These are phyloP conservation scores for Pseudococcus longispinus DNA, from an alignment of 2,888 invertebrate genomes.

Conservation along the genomic window DNA sequence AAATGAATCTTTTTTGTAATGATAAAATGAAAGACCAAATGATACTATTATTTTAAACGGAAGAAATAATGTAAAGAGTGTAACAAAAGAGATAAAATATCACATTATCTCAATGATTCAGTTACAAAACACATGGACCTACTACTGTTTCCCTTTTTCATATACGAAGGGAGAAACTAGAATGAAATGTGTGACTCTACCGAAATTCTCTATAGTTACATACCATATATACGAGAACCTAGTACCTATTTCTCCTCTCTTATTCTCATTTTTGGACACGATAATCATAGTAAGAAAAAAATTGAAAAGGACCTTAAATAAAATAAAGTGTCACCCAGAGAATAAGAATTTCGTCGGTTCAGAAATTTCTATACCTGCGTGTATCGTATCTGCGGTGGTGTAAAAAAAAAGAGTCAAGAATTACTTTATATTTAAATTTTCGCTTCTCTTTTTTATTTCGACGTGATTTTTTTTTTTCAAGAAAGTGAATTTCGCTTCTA, in stretches of 20 bases:
- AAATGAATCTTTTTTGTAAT: neutral
- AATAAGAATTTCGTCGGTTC: neutral
- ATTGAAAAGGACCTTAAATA: neutral
- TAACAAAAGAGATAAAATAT: slow-evolving; percentile 1
- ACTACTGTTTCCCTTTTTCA: neutral
- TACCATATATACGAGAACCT: neutral
- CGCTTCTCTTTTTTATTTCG: neutral
- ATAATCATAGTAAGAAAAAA: neutral
- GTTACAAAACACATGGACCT: neutral
- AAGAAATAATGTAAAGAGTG: neutral
- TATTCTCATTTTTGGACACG: neutral
- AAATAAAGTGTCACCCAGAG: neutral
- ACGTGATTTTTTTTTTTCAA: neutral
- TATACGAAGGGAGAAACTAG: neutral
- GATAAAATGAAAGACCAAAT: neutral
- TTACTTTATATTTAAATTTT: neutral
- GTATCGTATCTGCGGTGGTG: neutral
- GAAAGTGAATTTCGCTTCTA: neutral
- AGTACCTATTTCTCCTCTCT: neutral
- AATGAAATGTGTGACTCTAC: neutral
- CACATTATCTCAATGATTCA: slow-evolving; percentile 6
- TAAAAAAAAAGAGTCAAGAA: neutral
- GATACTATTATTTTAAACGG: neutral
- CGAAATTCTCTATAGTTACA: neutral
- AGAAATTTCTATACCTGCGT: neutral